Evolutionary conservation across 2,888 invertebrate species (phyloP).

Genomic region (Leptinotarsa juncta): DNA sequence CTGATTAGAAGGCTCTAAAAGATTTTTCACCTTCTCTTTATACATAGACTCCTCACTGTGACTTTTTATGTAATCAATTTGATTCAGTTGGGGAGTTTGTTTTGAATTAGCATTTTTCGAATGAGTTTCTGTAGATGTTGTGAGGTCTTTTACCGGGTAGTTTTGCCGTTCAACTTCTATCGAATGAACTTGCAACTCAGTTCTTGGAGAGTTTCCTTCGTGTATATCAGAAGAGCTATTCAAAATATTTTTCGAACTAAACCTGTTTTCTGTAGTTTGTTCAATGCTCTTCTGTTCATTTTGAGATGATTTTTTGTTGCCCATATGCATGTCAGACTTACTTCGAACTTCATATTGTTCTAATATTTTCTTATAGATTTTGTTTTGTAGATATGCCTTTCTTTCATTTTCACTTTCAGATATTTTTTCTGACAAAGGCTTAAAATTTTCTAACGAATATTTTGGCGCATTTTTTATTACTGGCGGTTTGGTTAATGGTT

Average conservation of each 20-base stretch:
- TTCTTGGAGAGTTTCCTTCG: not conserved
- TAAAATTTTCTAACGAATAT: conserved; percentile 7
- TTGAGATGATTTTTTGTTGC: not conserved
- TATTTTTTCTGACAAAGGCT: not conserved
- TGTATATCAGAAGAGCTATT: not conserved
- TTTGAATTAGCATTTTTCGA: not conserved
- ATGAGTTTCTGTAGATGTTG: not conserved
- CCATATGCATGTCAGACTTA: not conserved
- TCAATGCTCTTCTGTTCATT: not conserved
- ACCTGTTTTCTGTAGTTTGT: not conserved
- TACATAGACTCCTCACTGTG: not conserved
- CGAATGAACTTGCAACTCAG: not conserved
- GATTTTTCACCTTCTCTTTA: conserved; percentile 15
- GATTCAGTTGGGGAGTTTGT: not conserved
- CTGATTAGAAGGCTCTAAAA: conserved; percentile 18
- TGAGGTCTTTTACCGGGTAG: not conserved
- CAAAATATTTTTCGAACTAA: not conserved
- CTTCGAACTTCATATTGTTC: not conserved
- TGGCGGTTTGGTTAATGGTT: not conserved
- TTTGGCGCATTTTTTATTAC: conserved; percentile 6
- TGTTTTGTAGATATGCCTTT: not conserved
- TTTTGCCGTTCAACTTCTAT: not conserved
- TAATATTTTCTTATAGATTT: conserved; percentile 8
- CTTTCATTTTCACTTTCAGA: not conserved
- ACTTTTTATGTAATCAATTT: not conserved